A percentile compares a stretch with the other conserved stretches of the same genome.
These are phyloP conservation scores for Aurelia coerulea DNA, from an alignment of 30 jellyfish, hydroid and myxozoan genomes.

Conservation along the genomic window DNA sequence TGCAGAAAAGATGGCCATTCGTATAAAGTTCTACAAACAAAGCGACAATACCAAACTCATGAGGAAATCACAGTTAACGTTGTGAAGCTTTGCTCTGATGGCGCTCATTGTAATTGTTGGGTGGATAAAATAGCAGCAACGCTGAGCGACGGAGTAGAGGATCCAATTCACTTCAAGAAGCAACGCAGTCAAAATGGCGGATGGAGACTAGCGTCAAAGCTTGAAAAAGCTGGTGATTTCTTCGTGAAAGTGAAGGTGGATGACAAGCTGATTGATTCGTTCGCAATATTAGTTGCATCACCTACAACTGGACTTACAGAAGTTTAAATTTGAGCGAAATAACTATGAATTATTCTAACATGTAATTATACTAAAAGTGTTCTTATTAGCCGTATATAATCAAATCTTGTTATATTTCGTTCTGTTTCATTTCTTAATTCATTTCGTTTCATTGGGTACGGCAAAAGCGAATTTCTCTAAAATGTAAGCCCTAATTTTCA, in stretches of 20 bases:
- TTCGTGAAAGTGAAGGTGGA: constrained; percentile 18
- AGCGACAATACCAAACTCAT: background rate
- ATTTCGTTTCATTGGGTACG: too few relatives aligned
- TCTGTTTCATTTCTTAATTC: too few relatives aligned
- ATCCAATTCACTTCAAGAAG: background rate
- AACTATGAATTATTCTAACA: too few relatives aligned
- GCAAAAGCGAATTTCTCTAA: too few relatives aligned
- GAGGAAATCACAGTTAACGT: constrained; percentile 1
- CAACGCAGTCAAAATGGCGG: background rate
- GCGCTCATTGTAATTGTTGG: constrained; percentile 2
- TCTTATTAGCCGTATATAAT: too few relatives aligned
- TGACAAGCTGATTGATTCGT: constrained; percentile 8
- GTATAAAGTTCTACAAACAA: background rate
- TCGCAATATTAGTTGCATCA: background rate
- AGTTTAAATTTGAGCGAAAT: background rate
- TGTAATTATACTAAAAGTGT: too few relatives aligned
- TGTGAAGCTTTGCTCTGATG: constrained; percentile 12
- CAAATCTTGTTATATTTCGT: too few relatives aligned
- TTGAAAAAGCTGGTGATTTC: constrained; percentile 7
- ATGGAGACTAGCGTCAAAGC: constrained; percentile 16
- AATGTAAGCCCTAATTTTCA: too few relatives aligned
- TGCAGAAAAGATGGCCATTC: constrained; percentile 19
- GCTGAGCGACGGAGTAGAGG: background rate
- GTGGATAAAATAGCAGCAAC: background rate
- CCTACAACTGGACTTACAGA: constrained; percentile 13